A percentile compares a stretch with the other conserved stretches of the same genome.
Evolutionary conservation across 1,140 invertebrate species (phyloP).

Genomic region (Andrena cerasifolii): DNA sequence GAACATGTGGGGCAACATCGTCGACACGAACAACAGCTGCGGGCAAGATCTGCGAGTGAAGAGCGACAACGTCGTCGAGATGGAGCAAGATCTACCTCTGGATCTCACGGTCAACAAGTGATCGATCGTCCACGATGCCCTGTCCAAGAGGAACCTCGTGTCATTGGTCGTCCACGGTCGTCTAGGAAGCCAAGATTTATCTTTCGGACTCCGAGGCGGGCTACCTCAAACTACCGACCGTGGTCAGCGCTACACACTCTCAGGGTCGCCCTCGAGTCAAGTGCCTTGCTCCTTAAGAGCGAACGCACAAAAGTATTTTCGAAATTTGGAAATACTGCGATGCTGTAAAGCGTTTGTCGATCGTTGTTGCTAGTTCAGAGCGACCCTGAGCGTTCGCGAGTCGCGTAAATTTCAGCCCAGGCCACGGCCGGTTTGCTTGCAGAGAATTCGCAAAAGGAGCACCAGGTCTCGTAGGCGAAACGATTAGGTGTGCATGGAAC

Average conservation of each 20-base stretch:
- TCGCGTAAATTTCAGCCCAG: neutral
- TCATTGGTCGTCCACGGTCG: no score
- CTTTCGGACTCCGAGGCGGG: neutral
- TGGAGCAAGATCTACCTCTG: constrained; percentile 80
- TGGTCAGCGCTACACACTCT: neutral
- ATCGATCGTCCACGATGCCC: constrained; percentile 4
- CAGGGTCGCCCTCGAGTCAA: neutral
- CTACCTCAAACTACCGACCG: neutral
- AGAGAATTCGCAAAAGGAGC: neutral
- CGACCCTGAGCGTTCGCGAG: constrained; percentile 5
- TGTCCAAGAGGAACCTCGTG: no score
- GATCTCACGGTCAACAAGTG: constrained; percentile 80
- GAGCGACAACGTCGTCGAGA: constrained; percentile 71
- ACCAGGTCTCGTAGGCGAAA: no score
- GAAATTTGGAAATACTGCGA: neutral
- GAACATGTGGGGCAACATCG: constrained; percentile 75
- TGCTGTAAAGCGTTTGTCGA: no score
- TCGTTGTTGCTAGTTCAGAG: neutral
- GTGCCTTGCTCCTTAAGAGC: neutral
- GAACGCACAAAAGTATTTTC: neutral
- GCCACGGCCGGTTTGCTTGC: constrained; percentile 4
- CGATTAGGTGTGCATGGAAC: neutral
- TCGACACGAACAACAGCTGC: constrained; percentile 68
- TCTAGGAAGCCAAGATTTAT: neutral
- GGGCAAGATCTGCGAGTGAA: constrained; percentile 77